Evolutionary conservation across 1,140 invertebrate genomes (phyloP).

Genomic region (Aphis gossypii): DNA sequence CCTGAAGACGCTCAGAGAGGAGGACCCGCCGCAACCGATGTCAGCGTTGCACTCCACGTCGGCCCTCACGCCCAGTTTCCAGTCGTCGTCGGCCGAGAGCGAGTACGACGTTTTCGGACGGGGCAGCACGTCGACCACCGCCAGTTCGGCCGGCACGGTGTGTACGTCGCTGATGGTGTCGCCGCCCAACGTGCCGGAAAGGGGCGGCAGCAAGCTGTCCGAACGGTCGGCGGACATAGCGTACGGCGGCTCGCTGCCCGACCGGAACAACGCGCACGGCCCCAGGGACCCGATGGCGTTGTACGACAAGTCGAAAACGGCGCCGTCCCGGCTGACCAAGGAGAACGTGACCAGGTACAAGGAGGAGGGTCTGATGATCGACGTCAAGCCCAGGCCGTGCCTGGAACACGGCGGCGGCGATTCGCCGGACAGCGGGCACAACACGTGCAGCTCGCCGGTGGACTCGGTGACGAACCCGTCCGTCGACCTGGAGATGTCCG

Average conservation of each 20-base stretch:
- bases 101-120: constrained; percentile 89
- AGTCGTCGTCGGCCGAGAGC: constrained; percentile 71
- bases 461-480: constrained; percentile 75
- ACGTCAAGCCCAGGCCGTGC: constrained; percentile 30
- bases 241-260: constrained; percentile 46
- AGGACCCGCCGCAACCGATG: constrained; percentile 73
- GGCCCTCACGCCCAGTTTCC: constrained; percentile 68
- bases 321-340: constrained; percentile 60
- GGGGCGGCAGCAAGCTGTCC: constrained; percentile 69
- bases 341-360: constrained; percentile 59
- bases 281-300: constrained; percentile 57
- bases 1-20: constrained; percentile 82
- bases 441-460: constrained; percentile 81
- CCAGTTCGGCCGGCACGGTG: constrained; percentile 87
- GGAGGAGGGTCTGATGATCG: constrained; percentile 21
- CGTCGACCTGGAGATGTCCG: constrained; percentile 77
- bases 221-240: not conserved
- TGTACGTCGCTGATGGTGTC: constrained; percentile 75
- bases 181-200: constrained; percentile 72
- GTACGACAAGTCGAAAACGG: constrained; percentile 58
- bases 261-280: constrained; percentile 39
- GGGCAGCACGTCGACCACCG: constrained; percentile 83
- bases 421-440: constrained; percentile 78
- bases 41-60: constrained; percentile 72
- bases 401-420: constrained; percentile 62